Evolutionary conservation across 2,113 vertebrate species (phyloP), one percentile per base, ranked within the genome.

Genomic region (Chaenogobius annularis): DNA sequence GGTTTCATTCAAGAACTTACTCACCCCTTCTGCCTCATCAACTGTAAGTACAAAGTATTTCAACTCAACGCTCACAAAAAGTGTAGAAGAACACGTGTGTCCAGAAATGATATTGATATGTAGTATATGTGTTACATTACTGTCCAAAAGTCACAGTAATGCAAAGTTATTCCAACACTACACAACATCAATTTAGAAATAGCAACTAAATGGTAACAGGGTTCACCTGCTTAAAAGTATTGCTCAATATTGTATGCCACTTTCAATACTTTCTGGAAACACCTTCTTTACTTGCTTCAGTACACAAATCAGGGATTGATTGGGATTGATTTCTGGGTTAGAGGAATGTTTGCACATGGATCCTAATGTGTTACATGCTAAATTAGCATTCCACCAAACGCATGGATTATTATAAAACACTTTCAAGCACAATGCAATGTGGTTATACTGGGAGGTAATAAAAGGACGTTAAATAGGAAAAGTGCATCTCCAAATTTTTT

Each of bases 11-110:
- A 98, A 94, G 87, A 99, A 98, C 82, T 95, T 97, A 88, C 92
- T 95, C 74, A 98, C 95, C 3, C 89, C 95, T 74, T 99, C 98
- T 4, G 93, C 92, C 88, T 99, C 97, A 58, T 98, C 98, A 74
- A 93, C 98, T 99, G 81, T 20, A 31, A 83, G 61, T 0, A 52
- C 10, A 56, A 65, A 69, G 23, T 2, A 47, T 35, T 61, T 61
- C 7, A 61, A 13, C 14, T 9, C 14, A 61, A 35, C 13, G 11
- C 14, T 35, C 26, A 19, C 3, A 35, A 17, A n/a, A 35, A 35
- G 26, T 61, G 58, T 35, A 17, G 3, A 35, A 58, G 5, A 35
- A 0, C 7, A 61, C 12, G 58, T 61, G 58, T 35, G 58, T 61
- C 58, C 58, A 61, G 58, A 31, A 26, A 61, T 17, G 7, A 26